phyloP scores from a whole-genome alignment of 2,888 invertebrate genomes.

The Gymnocheta viridis region DNA sequence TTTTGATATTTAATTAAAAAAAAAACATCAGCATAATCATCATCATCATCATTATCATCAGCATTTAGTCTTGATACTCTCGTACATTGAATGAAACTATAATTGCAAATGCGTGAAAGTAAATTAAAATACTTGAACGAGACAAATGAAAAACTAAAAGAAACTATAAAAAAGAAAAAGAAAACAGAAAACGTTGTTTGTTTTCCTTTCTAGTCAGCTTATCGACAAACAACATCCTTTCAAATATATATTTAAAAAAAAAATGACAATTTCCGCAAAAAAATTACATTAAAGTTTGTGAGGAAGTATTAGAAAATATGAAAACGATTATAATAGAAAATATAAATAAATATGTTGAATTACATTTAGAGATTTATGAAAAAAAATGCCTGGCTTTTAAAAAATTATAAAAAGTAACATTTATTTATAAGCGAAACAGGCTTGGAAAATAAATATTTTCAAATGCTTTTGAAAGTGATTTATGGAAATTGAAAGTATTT shows the following conservation, averaged over 20 bases:
- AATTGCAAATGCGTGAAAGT: conserved; percentile 62
- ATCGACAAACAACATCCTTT: conserved; percentile 67
- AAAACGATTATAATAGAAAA: conserved; percentile 32
- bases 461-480: no score
- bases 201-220: conserved; percentile 63
- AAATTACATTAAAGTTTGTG: conserved; percentile 15
- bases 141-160: conserved; percentile 26
- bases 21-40: conserved; percentile 4
- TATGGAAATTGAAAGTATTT: no score
- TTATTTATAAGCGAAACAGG: neutral
- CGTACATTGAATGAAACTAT: conserved; percentile 39
- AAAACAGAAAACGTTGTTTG: conserved; percentile 17
- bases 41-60: neutral
- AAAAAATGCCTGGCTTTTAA: neutral
- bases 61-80: conserved; percentile 4
- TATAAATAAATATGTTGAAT: conserved; percentile 6
- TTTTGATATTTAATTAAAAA: conserved; percentile 20
- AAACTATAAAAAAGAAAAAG: neutral
- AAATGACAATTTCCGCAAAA: conserved; percentile 60
- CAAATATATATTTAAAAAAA: conserved; percentile 50
- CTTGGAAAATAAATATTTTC: neutral
- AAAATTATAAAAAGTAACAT: neutral
- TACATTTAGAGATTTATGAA: conserved; percentile 1
- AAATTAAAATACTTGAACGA: conserved; percentile 40
- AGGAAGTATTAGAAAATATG: conserved; percentile 50